Evolutionary conservation across 2,888 invertebrate species (phyloP).

Genomic region (Dendrolimus pini): DNA sequence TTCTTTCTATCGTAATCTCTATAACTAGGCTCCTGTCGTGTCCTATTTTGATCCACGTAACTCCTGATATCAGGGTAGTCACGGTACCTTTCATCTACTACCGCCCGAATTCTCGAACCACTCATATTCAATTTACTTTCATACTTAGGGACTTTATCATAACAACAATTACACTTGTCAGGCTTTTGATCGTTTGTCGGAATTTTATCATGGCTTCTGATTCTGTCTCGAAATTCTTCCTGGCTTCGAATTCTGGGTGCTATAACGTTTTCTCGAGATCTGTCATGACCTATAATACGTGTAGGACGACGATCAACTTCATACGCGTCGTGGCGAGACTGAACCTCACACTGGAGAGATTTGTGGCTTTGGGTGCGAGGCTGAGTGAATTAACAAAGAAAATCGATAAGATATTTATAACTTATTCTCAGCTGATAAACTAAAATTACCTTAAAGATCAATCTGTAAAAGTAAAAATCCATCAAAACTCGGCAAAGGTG

Average conservation of each 20-base stretch:
- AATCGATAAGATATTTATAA: neutral
- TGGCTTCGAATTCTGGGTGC: constrained; percentile 43
- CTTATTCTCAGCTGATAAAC: neutral
- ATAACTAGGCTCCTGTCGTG: constrained; percentile 26
- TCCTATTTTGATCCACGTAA: constrained; percentile 30
- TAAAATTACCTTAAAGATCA: neutral
- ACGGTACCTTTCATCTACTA: constrained; percentile 28
- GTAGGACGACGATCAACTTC: constrained; percentile 36
- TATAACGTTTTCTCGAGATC: constrained; percentile 32
- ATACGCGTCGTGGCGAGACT: constrained; percentile 25
- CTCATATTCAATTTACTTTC: constrained; percentile 38
- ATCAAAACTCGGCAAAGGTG: too few species aligned
- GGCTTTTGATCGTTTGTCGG: constrained; percentile 9
- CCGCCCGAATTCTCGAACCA: constrained; percentile 27
- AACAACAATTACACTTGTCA: constrained; percentile 30
- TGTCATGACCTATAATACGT: constrained; percentile 27
- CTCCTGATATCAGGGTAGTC: constrained; percentile 40
- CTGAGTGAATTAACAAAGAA: constrained; percentile 22
- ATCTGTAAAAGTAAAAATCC: too few species aligned
- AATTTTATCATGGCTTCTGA: constrained; percentile 30
- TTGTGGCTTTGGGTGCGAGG: constrained; percentile 55
- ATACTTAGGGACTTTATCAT: constrained; percentile 33
- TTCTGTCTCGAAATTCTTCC: constrained; percentile 30
- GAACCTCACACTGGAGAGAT: constrained; percentile 58
- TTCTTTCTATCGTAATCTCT: constrained; percentile 36